Evolutionary conservation across 2,888 invertebrate genomes (phyloP).

Genomic region (Heliconius hortense): DNA sequence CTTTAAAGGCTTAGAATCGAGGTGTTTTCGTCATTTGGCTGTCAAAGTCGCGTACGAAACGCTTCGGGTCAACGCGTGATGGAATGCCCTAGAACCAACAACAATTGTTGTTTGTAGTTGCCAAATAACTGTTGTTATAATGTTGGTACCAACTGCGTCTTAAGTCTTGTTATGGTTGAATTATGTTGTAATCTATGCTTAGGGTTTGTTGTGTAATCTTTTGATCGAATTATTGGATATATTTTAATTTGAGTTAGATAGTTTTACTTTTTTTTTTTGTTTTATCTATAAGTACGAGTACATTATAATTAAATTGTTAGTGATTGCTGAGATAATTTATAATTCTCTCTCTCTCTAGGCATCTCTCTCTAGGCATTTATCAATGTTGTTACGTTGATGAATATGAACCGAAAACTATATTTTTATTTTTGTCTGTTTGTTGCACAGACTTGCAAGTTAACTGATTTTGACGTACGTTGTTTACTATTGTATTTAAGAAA

Average conservation of each 20-base stretch:
- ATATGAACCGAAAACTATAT: too few species aligned
- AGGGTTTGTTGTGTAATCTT: not conserved
- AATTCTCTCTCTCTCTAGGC: too few species aligned
- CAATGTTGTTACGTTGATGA: too few species aligned
- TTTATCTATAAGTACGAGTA: too few species aligned
- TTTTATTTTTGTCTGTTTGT: too few species aligned
- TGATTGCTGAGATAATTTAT: too few species aligned
- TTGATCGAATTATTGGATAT: conserved; percentile 11
- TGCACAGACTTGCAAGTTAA: too few species aligned
- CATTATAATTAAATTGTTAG: not conserved
- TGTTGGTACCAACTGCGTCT: conserved; percentile 23
- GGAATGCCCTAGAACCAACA: conserved; percentile 55
- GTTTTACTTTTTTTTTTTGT: not conserved
- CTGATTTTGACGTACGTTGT: too few species aligned
- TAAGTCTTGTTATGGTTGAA: conserved; percentile 33
- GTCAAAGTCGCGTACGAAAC: conserved; percentile 51
- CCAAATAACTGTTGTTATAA: conserved; percentile 52
- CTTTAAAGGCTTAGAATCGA: conserved; percentile 45
- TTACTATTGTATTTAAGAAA: too few species aligned
- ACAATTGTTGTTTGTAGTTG: conserved; percentile 48
- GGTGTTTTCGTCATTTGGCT: conserved; percentile 56
- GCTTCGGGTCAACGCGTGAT: conserved; percentile 56
- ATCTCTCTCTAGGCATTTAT: too few species aligned
- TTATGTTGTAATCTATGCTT: conserved; percentile 33
- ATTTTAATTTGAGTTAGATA: not conserved